Conservation (phyloP, 2,797 vertebrate genomes). For the Alca torda region DNA sequence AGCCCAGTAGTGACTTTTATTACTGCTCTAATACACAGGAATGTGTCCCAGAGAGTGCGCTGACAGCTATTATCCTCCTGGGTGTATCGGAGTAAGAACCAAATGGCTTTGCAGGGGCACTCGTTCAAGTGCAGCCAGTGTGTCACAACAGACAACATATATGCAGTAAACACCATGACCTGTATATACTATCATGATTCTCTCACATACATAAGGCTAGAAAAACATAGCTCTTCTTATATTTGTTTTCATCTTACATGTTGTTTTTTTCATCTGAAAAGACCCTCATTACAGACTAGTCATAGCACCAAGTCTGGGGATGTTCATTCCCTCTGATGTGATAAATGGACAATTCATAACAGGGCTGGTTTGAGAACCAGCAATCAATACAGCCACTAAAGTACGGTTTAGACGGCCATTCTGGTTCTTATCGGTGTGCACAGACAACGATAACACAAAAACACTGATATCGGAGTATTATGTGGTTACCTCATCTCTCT, state of each 20-base stretch:
- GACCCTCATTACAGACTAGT: constrained; percentile 18
- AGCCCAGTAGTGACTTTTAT: background rate
- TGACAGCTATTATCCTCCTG: background rate
- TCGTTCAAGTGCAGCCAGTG: background rate
- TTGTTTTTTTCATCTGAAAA: constrained; percentile 44
- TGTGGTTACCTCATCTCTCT: constrained; percentile 59
- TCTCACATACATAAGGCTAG: background rate
- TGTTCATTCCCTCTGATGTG: constrained; percentile 54
- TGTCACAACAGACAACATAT: background rate
- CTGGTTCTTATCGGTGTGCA: constrained; percentile 64
- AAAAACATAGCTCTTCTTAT: constrained; percentile 30
- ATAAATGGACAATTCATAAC: constrained; percentile 65
- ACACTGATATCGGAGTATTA: constrained; percentile 52
- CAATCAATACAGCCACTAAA: constrained; percentile 66
- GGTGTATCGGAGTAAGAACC: background rate
- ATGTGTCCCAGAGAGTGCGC: background rate
- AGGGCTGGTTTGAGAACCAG: constrained; percentile 53
- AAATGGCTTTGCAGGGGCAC: background rate
- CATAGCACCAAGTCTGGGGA: background rate
- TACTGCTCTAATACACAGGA: background rate
- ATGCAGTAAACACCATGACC: background rate
- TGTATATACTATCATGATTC: background rate
- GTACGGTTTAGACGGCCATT: constrained; percentile 37
- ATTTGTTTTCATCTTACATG: constrained; percentile 30
- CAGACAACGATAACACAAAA: constrained; percentile 67